Evolutionary conservation across 2,113 vertebrate genomes (phyloP).

Genomic region (Erythrolamprus reginae): DNA sequence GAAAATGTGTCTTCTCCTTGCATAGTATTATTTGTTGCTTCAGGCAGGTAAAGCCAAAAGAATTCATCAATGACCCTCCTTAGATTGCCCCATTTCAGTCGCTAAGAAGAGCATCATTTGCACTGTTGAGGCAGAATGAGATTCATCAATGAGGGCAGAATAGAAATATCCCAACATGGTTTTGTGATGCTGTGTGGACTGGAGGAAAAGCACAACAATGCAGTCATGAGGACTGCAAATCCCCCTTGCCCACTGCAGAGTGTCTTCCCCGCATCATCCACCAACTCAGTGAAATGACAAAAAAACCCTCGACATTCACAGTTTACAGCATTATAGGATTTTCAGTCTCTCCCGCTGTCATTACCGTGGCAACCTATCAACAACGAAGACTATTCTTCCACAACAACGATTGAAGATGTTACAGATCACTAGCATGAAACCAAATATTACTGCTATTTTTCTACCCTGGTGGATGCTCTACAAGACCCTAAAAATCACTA

Average conservation of each 20-base stretch:
- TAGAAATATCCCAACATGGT: not conserved
- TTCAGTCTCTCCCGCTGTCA: not conserved
- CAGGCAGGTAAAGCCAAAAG: not conserved
- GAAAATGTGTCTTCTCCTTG: not conserved
- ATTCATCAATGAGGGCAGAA: not conserved
- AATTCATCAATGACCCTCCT: not conserved
- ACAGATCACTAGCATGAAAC: not conserved
- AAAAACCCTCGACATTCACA: not conserved
- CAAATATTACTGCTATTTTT: not conserved
- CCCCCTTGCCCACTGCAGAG: not conserved
- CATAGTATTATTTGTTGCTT: not conserved
- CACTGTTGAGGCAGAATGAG: not conserved
- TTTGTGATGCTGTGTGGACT: not conserved
- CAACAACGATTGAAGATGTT: not conserved
- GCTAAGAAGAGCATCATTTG: not conserved
- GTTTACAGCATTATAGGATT: not conserved
- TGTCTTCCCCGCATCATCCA: not conserved
- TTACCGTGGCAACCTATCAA: not conserved
- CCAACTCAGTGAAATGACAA: not conserved
- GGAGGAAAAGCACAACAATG: not conserved
- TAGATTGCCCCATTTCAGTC: not conserved
- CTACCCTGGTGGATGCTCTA: not conserved
- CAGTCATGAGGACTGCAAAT: not conserved
- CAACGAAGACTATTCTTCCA: not conserved
- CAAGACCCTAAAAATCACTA: not conserved